Conservation (phyloP, 2,888 invertebrate species). For the Altica lythri region DNA sequence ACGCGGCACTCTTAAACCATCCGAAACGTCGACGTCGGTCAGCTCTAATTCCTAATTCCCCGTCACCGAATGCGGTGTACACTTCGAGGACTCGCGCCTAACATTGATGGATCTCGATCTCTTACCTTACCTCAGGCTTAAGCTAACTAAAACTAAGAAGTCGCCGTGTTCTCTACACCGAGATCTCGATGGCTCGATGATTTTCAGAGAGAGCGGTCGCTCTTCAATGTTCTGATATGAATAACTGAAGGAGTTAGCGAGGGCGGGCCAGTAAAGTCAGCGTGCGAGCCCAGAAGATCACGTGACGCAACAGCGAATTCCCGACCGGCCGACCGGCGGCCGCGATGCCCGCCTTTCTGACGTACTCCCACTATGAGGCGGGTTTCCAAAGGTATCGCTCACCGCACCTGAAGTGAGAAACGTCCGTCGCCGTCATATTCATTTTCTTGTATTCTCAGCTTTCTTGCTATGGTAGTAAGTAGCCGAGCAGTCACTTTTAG, state of each 20-base stretch:
- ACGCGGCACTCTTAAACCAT: slow-evolving; percentile 42
- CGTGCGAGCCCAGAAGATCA: slow-evolving; percentile 60
- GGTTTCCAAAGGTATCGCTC: slow-evolving; percentile 35
- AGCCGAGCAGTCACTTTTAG: too few species aligned
- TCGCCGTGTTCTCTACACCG: slow-evolving; percentile 15
- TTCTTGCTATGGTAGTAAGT: too few species aligned
- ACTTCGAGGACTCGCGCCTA: slow-evolving; percentile 21
- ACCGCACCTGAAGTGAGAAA: slow-evolving; percentile 23
- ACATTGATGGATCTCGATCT: slow-evolving; percentile 21
- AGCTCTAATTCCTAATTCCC: too few species aligned
- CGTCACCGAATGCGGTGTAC: slow-evolving; percentile 19
- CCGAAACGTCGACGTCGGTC: slow-evolving; percentile 19
- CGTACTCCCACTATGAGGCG: slow-evolving; percentile 53
- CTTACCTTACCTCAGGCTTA: slow-evolving; percentile 13
- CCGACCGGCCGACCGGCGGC: slow-evolving; percentile 41
- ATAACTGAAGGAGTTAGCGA: slow-evolving; percentile 52
- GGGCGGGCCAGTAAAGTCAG: slow-evolving; percentile 61
- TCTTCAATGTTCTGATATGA: slow-evolving; percentile 24
- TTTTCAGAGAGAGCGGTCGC: slow-evolving; percentile 24
- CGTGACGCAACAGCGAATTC: slow-evolving; percentile 52
- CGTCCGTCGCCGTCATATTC: slow-evolving; percentile 1
- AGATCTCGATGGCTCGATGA: slow-evolving; percentile 14
- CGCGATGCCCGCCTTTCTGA: slow-evolving; percentile 44
- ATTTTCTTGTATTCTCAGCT: too few species aligned
- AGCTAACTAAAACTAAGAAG: slow-evolving; percentile 7